Percentiles rank a stretch among this genome's conserved stretches.
phyloP scores from a whole-genome alignment of 2,888 invertebrate genomes.

The Synergus itoensis region DNA sequence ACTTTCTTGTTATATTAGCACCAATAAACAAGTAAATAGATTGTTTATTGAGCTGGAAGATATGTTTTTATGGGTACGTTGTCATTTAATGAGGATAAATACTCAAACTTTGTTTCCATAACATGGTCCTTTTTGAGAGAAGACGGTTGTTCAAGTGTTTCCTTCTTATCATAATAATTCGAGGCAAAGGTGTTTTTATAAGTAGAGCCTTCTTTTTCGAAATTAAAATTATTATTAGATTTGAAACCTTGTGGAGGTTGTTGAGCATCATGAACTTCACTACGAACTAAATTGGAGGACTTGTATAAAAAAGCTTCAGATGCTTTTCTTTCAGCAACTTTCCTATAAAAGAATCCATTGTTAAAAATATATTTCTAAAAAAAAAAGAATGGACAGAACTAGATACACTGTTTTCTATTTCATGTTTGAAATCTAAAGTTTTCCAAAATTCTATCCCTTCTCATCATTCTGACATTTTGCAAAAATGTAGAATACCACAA shows the following conservation, averaged over 20 bases:
- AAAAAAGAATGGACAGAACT: no score
- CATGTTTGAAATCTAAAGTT: no score
- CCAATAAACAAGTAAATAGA: not conserved
- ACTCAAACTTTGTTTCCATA: not conserved
- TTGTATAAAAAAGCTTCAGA: conserved; percentile 30
- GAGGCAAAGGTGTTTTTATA: not conserved
- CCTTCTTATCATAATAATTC: not conserved
- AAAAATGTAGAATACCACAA: not conserved
- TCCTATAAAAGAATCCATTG: not conserved
- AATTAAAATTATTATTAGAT: not conserved
- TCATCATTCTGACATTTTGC: not conserved
- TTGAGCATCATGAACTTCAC: conserved; percentile 29
- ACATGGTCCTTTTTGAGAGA: not conserved
- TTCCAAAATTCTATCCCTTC: not conserved
- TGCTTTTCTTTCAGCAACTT: conserved; percentile 32
- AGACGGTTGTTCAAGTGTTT: not conserved
- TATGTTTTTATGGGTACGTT: not conserved
- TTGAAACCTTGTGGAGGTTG: not conserved
- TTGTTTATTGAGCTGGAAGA: not conserved
- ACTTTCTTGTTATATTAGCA: not conserved
- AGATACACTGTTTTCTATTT: no score
- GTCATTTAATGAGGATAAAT: not conserved
- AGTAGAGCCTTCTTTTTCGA: not conserved
- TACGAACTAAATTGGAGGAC: conserved; percentile 7
- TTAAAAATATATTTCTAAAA: not conserved